phyloP scores from a whole-genome alignment of 1,140 invertebrate genomes.

The Lucilia cuprina region DNA sequence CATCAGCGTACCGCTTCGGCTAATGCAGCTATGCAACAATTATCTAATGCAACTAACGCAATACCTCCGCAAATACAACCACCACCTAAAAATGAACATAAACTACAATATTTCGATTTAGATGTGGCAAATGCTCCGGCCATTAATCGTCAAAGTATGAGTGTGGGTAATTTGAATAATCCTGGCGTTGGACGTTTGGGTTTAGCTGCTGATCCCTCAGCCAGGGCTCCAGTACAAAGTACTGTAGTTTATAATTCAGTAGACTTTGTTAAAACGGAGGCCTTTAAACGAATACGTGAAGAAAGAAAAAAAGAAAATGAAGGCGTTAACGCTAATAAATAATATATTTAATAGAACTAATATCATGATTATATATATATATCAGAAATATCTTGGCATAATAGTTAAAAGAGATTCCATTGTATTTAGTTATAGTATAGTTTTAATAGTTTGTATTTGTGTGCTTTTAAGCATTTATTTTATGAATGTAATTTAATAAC shows the following conservation, averaged over 20 bases:
- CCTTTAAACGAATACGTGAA: conserved; percentile 86
- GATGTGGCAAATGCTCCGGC: conserved; percentile 65
- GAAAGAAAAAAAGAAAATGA: conserved; percentile 70
- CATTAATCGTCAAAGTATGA: conserved; percentile 52
- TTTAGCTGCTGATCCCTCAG: conserved; percentile 41
- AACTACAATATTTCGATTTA: conserved; percentile 75
- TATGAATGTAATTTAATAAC: neutral
- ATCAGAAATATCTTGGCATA: neutral
- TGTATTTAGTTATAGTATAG: neutral
- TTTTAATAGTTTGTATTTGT: neutral
- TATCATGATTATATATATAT: neutral
- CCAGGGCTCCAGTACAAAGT: conserved; percentile 48
- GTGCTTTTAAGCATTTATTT: neutral
- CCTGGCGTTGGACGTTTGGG: conserved; percentile 36
- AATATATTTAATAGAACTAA: neutral
- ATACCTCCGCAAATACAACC: conserved; percentile 5
- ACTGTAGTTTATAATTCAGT: conserved; percentile 85
- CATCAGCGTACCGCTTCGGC: conserved; percentile 55
- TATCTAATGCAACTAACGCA: neutral
- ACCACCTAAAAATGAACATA: conserved; percentile 49
- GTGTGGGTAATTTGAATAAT: conserved; percentile 50
- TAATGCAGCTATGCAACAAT: conserved; percentile 45
- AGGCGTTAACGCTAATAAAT: conserved; percentile 42
- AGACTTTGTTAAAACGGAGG: conserved; percentile 90
- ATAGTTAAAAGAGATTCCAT: neutral